Conservation (phyloP, 1,140 invertebrate species). For the Thaumatotibia leucotreta region DNA sequence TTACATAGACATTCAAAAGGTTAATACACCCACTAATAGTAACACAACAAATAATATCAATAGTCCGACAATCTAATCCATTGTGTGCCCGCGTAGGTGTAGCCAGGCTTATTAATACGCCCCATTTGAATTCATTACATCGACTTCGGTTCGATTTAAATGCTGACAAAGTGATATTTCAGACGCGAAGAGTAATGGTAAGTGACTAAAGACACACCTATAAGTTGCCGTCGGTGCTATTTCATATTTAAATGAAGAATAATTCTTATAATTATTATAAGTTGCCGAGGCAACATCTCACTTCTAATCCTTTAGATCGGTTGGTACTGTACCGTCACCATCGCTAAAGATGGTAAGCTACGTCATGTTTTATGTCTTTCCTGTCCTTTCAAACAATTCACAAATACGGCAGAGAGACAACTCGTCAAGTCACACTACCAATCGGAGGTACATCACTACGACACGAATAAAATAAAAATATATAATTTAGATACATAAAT, state of each 20-base stretch:
- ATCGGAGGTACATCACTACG: no score
- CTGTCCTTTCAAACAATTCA: no score
- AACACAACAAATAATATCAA: conserved; percentile 6
- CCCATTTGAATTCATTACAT: conserved; percentile 39
- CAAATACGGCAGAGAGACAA: no score
- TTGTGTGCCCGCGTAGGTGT: conserved; percentile 21
- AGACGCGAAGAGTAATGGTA: conserved; percentile 20
- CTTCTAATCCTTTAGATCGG: not conserved
- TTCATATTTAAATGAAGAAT: not conserved
- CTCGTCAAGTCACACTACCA: no score
- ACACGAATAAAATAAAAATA: no score
- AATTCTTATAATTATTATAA: no score
- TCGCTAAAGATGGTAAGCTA: no score
- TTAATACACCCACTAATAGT: conserved; percentile 1
- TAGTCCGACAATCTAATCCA: conserved; percentile 9
- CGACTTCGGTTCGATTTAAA: conserved; percentile 37
- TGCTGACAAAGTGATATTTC: conserved; percentile 22
- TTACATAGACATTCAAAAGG: conserved; percentile 9
- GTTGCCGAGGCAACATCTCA: not conserved
- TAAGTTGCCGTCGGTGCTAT: not conserved
- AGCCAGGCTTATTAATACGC: conserved; percentile 31
- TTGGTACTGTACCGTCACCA: no score
- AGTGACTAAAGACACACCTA: conserved; percentile 19
- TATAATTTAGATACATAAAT: no score
- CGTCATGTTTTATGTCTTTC: no score